These are phyloP conservation scores for Cinara cedri DNA, from an alignment of 2,888 invertebrate genomes.

Conservation along the genomic window DNA sequence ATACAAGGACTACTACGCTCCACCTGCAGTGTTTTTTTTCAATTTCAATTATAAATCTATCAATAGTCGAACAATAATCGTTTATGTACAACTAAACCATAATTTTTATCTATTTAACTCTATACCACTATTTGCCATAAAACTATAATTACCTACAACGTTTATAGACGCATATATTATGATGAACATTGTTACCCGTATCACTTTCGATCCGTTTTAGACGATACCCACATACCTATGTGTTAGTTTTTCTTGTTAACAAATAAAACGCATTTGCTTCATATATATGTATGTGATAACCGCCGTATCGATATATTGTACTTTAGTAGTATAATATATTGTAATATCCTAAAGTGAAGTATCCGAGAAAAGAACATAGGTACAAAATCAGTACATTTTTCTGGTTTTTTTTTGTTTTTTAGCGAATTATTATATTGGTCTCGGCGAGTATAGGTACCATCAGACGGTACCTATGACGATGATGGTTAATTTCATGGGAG, in stretches of 20 bases:
- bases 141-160: neutral
- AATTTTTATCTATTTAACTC: neutral
- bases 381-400: too few species aligned
- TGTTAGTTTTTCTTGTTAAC: constrained; percentile 12
- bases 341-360: too few species aligned
- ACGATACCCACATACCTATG: neutral
- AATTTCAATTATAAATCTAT: constrained; percentile 12
- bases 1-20: neutral
- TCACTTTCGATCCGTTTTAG: constrained; percentile 13
- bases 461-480: too few species aligned
- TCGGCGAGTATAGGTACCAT: too few species aligned
- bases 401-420: too few species aligned
- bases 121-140: neutral
- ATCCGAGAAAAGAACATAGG: too few species aligned
- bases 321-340: too few species aligned
- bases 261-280: constrained; percentile 34
- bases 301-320: neutral
- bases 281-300: neutral
- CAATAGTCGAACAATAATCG: neutral
- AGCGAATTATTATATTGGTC: too few species aligned
- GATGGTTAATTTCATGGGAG: too few species aligned
- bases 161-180: neutral
- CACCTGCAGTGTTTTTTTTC: constrained; percentile 1
- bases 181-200: neutral
- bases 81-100: neutral